A percentile compares a stretch with the other conserved stretches of the same genome.
These are phyloP conservation scores for Philhelius pedissequus DNA, from an alignment of 2,888 invertebrate genomes.

Conservation along the genomic window DNA sequence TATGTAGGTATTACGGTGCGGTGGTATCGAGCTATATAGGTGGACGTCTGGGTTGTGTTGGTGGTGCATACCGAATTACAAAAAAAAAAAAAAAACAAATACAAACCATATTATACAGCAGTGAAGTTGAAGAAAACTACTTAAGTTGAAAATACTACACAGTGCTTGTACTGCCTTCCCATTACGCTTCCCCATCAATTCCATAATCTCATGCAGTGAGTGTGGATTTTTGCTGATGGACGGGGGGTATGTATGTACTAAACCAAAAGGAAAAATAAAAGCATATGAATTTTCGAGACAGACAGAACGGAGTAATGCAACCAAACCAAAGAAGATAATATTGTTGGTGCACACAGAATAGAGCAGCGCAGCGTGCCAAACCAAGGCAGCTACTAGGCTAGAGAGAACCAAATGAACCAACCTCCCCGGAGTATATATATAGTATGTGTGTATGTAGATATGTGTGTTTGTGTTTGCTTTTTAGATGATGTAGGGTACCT, in stretches of 20 bases:
- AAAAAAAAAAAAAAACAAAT: slow-evolving; percentile 14
- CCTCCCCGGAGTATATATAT: slow-evolving; percentile 5
- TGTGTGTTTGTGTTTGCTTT: slow-evolving; percentile 13
- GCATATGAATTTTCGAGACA: slow-evolving; percentile 41
- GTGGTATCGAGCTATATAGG: not conserved
- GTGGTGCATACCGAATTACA: slow-evolving; percentile 14
- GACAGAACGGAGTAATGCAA: slow-evolving; percentile 50
- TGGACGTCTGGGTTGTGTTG: not conserved
- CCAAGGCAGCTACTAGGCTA: not conserved
- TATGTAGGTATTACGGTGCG: not conserved
- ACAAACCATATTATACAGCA: not conserved
- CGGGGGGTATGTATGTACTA: not conserved
- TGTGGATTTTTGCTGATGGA: not conserved
- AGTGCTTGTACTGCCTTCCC: not conserved
- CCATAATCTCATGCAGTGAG: slow-evolving; percentile 47
- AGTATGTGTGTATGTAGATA: too few relatives aligned
- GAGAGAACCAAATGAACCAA: not conserved
- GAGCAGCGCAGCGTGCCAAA: not conserved
- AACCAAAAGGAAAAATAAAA: slow-evolving; percentile 6
- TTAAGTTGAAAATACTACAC: slow-evolving; percentile 49
- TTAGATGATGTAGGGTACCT: not conserved
- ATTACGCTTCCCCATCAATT: not conserved
- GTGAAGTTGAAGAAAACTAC: slow-evolving; percentile 43
- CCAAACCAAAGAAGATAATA: slow-evolving; percentile 20
- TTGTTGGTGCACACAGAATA: not conserved